Evolutionary conservation across 1,140 invertebrate genomes (phyloP).

Genomic region (Drosophila asahinai): DNA sequence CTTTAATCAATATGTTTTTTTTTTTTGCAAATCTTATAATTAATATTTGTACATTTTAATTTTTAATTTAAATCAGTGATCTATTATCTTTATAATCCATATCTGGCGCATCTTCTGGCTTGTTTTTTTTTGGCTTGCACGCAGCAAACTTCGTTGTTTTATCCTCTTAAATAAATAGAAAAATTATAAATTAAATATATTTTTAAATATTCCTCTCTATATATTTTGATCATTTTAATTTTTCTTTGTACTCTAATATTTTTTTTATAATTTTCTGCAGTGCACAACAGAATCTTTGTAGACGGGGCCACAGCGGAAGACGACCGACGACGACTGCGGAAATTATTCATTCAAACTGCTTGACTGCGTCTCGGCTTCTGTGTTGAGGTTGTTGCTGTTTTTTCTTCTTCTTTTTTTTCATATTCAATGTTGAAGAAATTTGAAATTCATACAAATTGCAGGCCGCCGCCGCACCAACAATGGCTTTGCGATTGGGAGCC

Average conservation of each 20-base stretch:
- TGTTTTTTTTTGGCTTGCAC: too few species aligned
- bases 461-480: constrained; percentile 65
- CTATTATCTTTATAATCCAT: too few species aligned
- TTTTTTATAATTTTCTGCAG: constrained; percentile 1
- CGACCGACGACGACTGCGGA: constrained; percentile 71
- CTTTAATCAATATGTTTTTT: too few species aligned
- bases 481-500: constrained; percentile 44
- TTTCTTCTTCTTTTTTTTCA: constrained; percentile 30
- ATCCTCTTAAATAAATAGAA: not conserved
- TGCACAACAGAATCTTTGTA: constrained; percentile 71
- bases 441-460: constrained; percentile 82
- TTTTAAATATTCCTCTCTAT: too few species aligned
- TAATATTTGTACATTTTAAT: too few species aligned
- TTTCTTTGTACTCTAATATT: not conserved
- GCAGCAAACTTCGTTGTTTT: not conserved
- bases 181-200: too few species aligned
- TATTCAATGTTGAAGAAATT: constrained; percentile 70
- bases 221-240: not conserved
- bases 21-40: too few species aligned
- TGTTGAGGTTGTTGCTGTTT: constrained; percentile 13
- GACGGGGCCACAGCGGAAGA: constrained; percentile 53
- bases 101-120: too few species aligned
- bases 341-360: constrained; percentile 79
- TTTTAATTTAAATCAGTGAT: too few species aligned
- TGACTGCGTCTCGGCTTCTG: constrained; percentile 39